A percentile compares a stretch with the other conserved stretches of the same genome.
Conservation (phyloP, 2,888 invertebrate genomes). For the Rhimphoctona megacephalus region DNA sequence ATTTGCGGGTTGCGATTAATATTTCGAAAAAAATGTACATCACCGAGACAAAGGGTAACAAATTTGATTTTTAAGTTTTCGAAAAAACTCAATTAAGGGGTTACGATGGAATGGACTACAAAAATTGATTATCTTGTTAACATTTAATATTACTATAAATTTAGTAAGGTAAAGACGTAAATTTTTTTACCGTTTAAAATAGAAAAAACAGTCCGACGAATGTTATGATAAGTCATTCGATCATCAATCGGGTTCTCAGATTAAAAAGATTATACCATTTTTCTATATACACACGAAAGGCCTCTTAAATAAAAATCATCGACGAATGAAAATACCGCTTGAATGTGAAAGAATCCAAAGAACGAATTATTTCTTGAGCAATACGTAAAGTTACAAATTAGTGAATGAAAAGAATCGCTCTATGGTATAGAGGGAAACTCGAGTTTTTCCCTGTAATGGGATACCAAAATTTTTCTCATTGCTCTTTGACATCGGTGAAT, state of each 20-base stretch:
- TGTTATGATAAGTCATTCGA: too few species aligned
- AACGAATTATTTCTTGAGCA: not conserved
- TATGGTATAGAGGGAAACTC: not conserved
- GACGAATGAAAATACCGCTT: not conserved
- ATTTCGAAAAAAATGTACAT: slow-evolving; percentile 14
- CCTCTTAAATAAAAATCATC: not conserved
- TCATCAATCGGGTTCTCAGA: not conserved
- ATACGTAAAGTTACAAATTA: not conserved
- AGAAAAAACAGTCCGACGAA: too few species aligned
- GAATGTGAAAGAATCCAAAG: not conserved
- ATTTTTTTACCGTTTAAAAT: too few species aligned
- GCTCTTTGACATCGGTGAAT: not conserved
- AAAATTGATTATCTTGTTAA: not conserved
- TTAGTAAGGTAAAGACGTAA: too few species aligned
- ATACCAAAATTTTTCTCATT: not conserved
- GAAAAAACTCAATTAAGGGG: too few species aligned
- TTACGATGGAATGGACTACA: too few species aligned
- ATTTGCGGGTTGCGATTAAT: too few species aligned
- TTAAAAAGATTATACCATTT: not conserved
- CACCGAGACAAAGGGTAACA: not conserved
- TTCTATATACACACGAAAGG: not conserved
- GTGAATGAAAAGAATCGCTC: not conserved
- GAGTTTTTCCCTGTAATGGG: not conserved
- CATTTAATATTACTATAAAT: not conserved
- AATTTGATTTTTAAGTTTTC: not conserved